phyloP scores from a whole-genome alignment of 35 echinoderm and acorn worm species.

The Stichopus chloronotus region DNA sequence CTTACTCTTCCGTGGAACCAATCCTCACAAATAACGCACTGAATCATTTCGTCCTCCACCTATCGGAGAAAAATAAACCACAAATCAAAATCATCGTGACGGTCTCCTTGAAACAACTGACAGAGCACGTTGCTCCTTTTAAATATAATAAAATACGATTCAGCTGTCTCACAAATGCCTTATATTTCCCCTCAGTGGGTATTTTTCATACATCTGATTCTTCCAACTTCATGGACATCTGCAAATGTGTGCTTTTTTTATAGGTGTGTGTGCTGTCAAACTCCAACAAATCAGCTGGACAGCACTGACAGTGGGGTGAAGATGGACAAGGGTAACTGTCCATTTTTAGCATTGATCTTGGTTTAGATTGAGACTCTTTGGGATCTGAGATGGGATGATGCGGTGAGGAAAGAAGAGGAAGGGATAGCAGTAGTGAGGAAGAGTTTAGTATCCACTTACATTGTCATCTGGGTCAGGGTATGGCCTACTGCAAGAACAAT shows the following conservation, averaged over 20 bases:
- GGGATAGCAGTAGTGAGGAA: not conserved
- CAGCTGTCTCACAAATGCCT: too few relatives aligned
- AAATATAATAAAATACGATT: not conserved
- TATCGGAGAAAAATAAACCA: conserved; percentile 23
- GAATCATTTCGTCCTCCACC: conserved; percentile 98
- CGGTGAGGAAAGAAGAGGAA: too few relatives aligned
- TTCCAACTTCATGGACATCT: too few relatives aligned
- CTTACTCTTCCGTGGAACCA: conserved; percentile 96
- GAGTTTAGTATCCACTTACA: conserved; percentile 46
- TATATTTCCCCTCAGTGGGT: too few relatives aligned
- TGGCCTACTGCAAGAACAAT: conserved; percentile 85
- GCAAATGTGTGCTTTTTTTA: too few relatives aligned
- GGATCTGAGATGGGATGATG: not conserved
- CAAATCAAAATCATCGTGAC: not conserved
- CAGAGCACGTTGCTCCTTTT: not conserved
- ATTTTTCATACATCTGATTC: too few relatives aligned
- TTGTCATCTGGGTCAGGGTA: conserved; percentile 97
- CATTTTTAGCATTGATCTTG: too few relatives aligned
- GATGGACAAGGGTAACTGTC: too few relatives aligned
- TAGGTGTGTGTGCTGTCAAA: too few relatives aligned
- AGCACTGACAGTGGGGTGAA: too few relatives aligned
- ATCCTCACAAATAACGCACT: conserved; percentile 94
- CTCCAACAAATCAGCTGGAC: too few relatives aligned
- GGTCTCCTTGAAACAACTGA: not conserved
- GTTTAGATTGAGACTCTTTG: too few relatives aligned